A percentile compares a stretch with the other conserved stretches of the same genome.
Conservation (phyloP, 1,140 invertebrate species). For the Hycleus phaleratus region DNA sequence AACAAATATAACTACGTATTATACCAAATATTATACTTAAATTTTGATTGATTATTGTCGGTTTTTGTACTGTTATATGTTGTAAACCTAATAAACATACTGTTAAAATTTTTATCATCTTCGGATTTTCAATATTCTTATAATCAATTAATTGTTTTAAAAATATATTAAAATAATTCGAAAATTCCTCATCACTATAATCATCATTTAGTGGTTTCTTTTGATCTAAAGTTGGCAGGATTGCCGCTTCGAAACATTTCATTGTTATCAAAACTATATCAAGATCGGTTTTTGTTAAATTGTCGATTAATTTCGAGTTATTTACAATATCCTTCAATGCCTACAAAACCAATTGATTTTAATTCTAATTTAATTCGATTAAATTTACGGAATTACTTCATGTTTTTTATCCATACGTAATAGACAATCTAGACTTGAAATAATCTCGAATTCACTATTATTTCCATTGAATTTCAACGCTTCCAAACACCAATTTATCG, state of each 20-base stretch:
- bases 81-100: slow-evolving; percentile 30
- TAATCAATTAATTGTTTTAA: slow-evolving; percentile 1
- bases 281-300: not conserved
- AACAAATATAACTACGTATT: slow-evolving; percentile 45
- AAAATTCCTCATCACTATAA: slow-evolving; percentile 7
- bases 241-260: slow-evolving; percentile 32
- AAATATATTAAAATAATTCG: slow-evolving; percentile 25
- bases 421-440: slow-evolving; percentile 7
- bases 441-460: not conserved
- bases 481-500: slow-evolving; percentile 40
- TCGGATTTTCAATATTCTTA: slow-evolving; percentile 11
- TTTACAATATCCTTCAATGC: too few relatives aligned
- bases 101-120: slow-evolving; percentile 25
- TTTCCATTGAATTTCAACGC: slow-evolving; percentile 30
- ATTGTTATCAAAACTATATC: slow-evolving; percentile 20
- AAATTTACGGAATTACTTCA: not conserved
- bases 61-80: slow-evolving; percentile 27
- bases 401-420: not conserved
- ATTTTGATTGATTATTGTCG: slow-evolving; percentile 23
- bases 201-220: not conserved
- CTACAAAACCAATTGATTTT: too few relatives aligned
- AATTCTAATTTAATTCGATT: too few relatives aligned
- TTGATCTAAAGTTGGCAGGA: not conserved
- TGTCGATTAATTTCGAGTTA: too few relatives aligned
- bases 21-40: slow-evolving; percentile 48